Conservation (phyloP, 2,797 vertebrate species). For the Brotula barbata region DNA sequence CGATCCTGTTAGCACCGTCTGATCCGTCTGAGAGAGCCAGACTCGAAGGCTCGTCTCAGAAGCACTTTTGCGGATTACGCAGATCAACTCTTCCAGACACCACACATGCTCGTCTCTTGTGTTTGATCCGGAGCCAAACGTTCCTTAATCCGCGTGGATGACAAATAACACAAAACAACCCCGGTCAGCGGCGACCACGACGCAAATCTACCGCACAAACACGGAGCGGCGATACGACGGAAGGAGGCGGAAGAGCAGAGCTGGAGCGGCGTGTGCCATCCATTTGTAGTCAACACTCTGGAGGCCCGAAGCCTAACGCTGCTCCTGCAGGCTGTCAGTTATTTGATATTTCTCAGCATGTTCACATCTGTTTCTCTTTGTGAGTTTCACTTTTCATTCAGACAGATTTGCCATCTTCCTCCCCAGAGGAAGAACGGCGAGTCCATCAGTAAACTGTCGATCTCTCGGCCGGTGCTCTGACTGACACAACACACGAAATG, state of each 20-base stretch:
- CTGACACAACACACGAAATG: conserved; percentile 19
- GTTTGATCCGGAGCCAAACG: conserved; percentile 19
- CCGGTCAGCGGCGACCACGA: conserved; percentile 33
- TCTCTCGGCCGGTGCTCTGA: conserved; percentile 20
- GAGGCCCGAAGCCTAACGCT: conserved; percentile 44
- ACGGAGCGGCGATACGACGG: conserved; percentile 26
- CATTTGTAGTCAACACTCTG: conserved; percentile 50
- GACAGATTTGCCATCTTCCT: conserved; percentile 44
- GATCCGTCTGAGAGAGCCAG: conserved; percentile 72
- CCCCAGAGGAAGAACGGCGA: conserved; percentile 27
- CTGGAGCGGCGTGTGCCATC: conserved; percentile 29
- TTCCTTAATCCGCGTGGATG: conserved; percentile 18
- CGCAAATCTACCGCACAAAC: conserved; percentile 5
- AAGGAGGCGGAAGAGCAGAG: conserved; percentile 32
- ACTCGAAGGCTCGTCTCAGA: conserved; percentile 60
- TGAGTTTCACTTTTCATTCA: conserved; percentile 48
- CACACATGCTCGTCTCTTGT: conserved; percentile 29
- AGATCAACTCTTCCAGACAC: conserved; percentile 39
- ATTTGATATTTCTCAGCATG: conserved; percentile 65
- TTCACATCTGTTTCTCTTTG: conserved; percentile 64
- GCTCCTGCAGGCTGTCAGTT: conserved; percentile 56
- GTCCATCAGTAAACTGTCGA: conserved; percentile 37
- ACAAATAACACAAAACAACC: conserved; percentile 26
- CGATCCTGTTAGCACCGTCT: conserved; percentile 71
- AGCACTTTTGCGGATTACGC: conserved; percentile 68